Percentiles rank a stretch among this genome's conserved stretches.
These are phyloP conservation scores for Acromyrmex charruanus DNA, from an alignment of 1,140 invertebrate genomes.

Conservation along the genomic window DNA sequence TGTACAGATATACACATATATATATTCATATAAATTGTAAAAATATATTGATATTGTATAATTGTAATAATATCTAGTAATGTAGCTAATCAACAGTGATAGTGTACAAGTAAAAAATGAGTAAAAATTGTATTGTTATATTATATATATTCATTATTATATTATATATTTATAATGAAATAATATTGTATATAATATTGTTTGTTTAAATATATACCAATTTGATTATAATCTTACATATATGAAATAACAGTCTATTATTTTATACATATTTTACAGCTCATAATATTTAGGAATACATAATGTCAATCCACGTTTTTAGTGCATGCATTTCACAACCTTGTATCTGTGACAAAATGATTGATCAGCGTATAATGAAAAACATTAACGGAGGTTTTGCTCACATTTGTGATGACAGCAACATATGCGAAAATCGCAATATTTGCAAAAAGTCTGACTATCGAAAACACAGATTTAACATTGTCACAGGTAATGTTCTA, in stretches of 20 bases:
- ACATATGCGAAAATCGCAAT: slow-evolving; percentile 6
- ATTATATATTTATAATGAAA: neutral
- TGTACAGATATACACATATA: neutral
- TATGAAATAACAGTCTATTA: neutral
- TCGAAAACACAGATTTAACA: slow-evolving; percentile 16
- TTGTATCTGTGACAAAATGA: slow-evolving; percentile 14
- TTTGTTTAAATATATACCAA: neutral
- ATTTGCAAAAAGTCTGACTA: slow-evolving; percentile 2
- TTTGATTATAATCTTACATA: neutral
- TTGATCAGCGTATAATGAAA: neutral
- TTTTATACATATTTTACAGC: neutral
- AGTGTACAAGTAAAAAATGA: neutral
- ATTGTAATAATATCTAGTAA: neutral
- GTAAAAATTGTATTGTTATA: neutral
- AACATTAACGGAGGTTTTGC: slow-evolving; percentile 28
- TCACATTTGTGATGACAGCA: slow-evolving; percentile 16
- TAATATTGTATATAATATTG: neutral
- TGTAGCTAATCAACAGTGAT: neutral
- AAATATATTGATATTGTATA: neutral
- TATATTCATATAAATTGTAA: neutral
- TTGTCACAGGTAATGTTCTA: neutral
- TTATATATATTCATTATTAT: neutral
- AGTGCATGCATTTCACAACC: neutral
- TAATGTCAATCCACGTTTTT: neutral
- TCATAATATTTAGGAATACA: neutral